These are phyloP conservation scores for Euwallacea similis DNA, from an alignment of 1,140 invertebrate species.

Conservation along the genomic window DNA sequence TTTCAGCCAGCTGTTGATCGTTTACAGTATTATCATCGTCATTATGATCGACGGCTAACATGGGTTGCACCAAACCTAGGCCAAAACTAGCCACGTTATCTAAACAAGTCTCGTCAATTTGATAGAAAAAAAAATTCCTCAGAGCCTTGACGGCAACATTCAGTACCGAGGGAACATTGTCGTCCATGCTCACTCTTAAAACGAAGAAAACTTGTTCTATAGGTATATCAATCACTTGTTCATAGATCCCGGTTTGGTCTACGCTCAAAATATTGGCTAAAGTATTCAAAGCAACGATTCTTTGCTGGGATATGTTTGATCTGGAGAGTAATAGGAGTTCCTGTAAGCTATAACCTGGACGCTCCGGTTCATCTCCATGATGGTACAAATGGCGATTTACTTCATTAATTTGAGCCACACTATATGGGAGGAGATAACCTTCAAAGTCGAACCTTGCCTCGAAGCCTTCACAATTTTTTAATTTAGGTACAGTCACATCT, in stretches of 20 bases:
- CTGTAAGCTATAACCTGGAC: conserved; percentile 85
- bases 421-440: conserved; percentile 70
- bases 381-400: conserved; percentile 76
- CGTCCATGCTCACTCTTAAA: conserved; percentile 82
- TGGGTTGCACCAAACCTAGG: conserved; percentile 65
- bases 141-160: conserved; percentile 73
- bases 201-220: conserved; percentile 75
- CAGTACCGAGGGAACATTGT: conserved; percentile 72
- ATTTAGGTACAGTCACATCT: conserved; percentile 60
- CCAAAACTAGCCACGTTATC: conserved; percentile 71
- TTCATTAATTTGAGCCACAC: conserved; percentile 61
- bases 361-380: conserved; percentile 88
- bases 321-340: conserved; percentile 77
- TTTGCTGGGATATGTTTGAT: conserved; percentile 75
- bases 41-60: conserved; percentile 60
- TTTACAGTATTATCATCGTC: conserved; percentile 71
- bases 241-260: conserved; percentile 71
- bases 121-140: conserved; percentile 71
- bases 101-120: conserved; percentile 75
- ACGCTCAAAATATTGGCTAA: conserved; percentile 78
- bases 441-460: conserved; percentile 71
- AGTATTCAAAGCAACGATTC: conserved; percentile 74
- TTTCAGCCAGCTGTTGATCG: conserved; percentile 80
- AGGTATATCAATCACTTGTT: conserved; percentile 65
- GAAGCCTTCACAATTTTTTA: conserved; percentile 62